Percentiles rank a stretch among this genome's conserved stretches.
phyloP scores from a whole-genome alignment of 2,797 vertebrate species.

The Halcyon chelicuti region DNA sequence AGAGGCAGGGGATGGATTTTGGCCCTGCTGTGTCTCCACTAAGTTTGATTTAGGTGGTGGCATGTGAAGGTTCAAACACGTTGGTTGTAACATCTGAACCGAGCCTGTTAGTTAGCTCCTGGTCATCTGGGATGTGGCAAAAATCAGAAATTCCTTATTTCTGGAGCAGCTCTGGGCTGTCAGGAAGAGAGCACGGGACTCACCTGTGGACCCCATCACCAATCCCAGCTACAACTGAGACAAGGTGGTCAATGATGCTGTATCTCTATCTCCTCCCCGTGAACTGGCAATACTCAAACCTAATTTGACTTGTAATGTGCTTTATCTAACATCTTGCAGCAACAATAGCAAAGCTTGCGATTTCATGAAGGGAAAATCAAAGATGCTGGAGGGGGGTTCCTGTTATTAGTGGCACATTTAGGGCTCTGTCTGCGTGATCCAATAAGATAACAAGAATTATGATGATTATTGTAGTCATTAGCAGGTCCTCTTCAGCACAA shows the following conservation, averaged over 20 bases:
- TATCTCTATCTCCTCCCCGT: not conserved
- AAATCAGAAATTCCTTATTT: not conserved
- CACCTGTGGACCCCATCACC: not conserved
- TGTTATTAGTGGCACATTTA: fast-evolving
- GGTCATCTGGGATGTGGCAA: not conserved
- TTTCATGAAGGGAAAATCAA: not conserved
- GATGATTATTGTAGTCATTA: not conserved
- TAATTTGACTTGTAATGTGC: not conserved
- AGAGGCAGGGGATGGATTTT: not conserved
- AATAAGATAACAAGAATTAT: not conserved
- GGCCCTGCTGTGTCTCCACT: not conserved
- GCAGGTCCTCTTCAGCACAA: not conserved
- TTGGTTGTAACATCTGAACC: not conserved
- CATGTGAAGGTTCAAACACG: not conserved
- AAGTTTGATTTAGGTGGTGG: not conserved
- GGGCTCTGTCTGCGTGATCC: not conserved
- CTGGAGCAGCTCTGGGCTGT: not conserved
- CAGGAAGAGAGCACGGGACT: not conserved
- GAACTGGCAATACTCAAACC: not conserved
- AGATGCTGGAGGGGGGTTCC: not conserved
- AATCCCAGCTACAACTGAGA: fast-evolving
- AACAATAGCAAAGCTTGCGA: not conserved
- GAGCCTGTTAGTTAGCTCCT: not conserved
- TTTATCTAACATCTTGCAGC: not conserved
- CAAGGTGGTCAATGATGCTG: not conserved